These are phyloP conservation scores for Platypus cylindrus DNA, from an alignment of 2,888 invertebrate genomes.

Conservation along the genomic window DNA sequence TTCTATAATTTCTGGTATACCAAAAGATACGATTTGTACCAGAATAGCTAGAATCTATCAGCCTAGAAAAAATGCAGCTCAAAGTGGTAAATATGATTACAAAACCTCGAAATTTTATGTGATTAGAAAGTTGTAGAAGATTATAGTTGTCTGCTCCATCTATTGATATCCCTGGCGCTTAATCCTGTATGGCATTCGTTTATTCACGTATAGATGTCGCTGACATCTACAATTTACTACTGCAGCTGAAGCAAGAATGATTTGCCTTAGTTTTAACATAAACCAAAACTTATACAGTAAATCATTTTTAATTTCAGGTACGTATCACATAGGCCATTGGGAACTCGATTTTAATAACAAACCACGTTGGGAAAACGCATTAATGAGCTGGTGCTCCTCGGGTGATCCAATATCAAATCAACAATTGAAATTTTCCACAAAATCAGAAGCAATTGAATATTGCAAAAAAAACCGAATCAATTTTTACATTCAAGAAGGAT, in stretches of 20 bases:
- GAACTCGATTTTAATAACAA: conserved; percentile 21
- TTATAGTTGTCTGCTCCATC: too few species aligned
- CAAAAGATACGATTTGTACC: conserved; percentile 6
- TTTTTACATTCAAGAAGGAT: conserved; percentile 66
- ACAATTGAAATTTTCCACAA: conserved; percentile 57
- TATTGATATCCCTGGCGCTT: too few species aligned
- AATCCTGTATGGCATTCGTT: too few species aligned
- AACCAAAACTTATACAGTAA: not conserved
- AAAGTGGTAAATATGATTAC: conserved; percentile 19
- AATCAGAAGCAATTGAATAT: conserved; percentile 74
- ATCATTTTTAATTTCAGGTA: conserved; percentile 8
- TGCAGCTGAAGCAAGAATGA: too few species aligned
- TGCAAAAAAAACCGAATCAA: conserved; percentile 86
- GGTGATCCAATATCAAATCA: conserved; percentile 87
- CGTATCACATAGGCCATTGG: conserved; percentile 16
- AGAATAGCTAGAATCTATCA: conserved; percentile 21
- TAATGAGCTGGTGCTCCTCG: conserved; percentile 92
- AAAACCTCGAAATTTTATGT: not conserved
- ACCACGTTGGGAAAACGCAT: conserved; percentile 49
- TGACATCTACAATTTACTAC: too few species aligned
- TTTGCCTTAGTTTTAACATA: too few species aligned
- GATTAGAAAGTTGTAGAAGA: too few species aligned
- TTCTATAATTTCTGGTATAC: conserved; percentile 10
- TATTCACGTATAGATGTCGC: too few species aligned
- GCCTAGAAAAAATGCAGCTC: conserved; percentile 23